Percentiles rank a stretch among this genome's conserved stretches.
These are phyloP conservation scores for Spialia ferax DNA, from an alignment of 2,888 invertebrate genomes.

Conservation along the genomic window DNA sequence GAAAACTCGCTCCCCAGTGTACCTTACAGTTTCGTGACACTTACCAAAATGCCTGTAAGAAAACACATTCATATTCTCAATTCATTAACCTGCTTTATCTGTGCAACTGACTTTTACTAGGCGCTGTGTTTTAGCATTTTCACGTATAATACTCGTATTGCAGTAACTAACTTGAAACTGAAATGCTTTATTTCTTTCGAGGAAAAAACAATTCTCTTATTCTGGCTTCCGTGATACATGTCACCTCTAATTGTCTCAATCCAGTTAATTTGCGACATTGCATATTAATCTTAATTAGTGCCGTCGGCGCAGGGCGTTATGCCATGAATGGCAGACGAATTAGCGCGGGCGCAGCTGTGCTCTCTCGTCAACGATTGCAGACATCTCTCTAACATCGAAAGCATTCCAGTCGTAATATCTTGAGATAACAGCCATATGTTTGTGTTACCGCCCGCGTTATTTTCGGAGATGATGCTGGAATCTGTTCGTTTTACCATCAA, in stretches of 20 bases:
- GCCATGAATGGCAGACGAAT: constrained; percentile 33
- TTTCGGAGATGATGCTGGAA: constrained; percentile 82
- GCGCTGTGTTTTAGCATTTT: constrained; percentile 10
- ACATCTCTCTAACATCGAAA: constrained; percentile 54
- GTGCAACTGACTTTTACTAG: constrained; percentile 22
- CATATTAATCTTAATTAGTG: constrained; percentile 30
- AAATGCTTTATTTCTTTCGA: neutral
- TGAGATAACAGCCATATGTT: constrained; percentile 63
- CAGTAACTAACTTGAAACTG: neutral
- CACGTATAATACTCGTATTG: neutral
- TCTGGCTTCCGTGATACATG: neutral
- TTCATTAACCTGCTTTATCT: constrained; percentile 19
- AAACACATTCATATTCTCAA: constrained; percentile 42
- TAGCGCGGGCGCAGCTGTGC: constrained; percentile 51
- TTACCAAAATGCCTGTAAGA: constrained; percentile 76
- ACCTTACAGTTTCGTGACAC: constrained; percentile 59
- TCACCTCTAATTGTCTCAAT: constrained; percentile 21
- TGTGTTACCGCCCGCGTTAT: constrained; percentile 69
- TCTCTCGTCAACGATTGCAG: constrained; percentile 39
- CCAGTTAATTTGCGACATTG: constrained; percentile 14
- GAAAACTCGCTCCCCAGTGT: constrained; percentile 66
- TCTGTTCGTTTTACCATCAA: constrained; percentile 64
- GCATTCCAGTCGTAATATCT: constrained; percentile 61
- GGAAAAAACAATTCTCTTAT: neutral
- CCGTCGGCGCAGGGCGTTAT: constrained; percentile 16